Evolutionary conservation across 2,113 vertebrate species (phyloP).

Genomic region (Crotalus viridis): DNA sequence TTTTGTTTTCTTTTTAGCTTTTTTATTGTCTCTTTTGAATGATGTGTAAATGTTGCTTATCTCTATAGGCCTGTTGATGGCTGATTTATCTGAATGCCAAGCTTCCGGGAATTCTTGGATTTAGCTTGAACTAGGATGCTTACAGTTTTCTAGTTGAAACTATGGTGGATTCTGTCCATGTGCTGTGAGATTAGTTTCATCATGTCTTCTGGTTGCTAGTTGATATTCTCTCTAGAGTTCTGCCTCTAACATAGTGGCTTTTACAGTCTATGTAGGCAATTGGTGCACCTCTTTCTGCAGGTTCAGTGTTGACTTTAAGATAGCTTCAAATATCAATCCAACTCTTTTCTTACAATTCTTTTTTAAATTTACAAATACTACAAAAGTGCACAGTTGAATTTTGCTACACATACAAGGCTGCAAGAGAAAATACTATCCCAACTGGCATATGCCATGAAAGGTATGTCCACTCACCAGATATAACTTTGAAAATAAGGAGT

Average conservation of each 20-base stretch:
- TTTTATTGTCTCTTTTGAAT: background rate
- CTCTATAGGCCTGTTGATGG: background rate
- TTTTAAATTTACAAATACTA: background rate
- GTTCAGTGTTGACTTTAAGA: background rate
- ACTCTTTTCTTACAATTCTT: background rate
- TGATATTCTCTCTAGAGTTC: background rate
- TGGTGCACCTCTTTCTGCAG: background rate
- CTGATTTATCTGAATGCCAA: background rate
- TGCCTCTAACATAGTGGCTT: background rate
- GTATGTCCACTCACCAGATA: background rate
- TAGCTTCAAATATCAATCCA: background rate
- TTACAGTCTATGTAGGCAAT: slow-evolving; percentile 35
- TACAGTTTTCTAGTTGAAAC: background rate
- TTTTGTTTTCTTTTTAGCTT: background rate
- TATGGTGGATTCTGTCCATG: background rate
- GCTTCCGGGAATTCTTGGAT: background rate
- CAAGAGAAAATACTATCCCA: background rate
- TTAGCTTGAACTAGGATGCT: background rate
- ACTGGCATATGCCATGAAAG: background rate
- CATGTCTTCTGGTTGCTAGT: background rate
- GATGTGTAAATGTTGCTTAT: background rate
- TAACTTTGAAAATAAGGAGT: background rate
- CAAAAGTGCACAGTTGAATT: background rate
- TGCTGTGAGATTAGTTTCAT: background rate
- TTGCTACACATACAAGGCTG: background rate